Evolutionary conservation across 2,797 vertebrate genomes (phyloP).

Genomic region (Acridotheres tristis): DNA sequence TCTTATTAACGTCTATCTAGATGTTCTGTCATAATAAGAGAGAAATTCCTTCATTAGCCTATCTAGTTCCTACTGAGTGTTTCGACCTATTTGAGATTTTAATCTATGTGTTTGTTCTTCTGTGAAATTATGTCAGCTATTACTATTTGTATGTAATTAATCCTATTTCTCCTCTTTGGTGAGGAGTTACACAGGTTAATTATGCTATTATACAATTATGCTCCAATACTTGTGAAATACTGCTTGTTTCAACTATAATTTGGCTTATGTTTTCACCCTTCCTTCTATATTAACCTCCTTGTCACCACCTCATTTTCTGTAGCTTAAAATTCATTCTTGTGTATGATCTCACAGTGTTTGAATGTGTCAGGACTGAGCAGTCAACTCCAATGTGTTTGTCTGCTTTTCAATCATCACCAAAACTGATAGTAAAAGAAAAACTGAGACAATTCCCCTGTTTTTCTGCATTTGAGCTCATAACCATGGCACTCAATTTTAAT

Average conservation of each 20-base stretch:
- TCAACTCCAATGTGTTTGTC: rapidly evolving
- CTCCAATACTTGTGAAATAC: not conserved
- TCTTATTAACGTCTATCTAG: not conserved
- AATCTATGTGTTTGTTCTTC: not conserved
- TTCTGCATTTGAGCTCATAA: not conserved
- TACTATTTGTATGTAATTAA: not conserved
- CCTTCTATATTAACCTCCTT: not conserved
- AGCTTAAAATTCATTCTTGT: not conserved
- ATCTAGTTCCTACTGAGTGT: not conserved
- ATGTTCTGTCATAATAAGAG: not conserved
- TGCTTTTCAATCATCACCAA: not conserved
- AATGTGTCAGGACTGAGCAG: not conserved
- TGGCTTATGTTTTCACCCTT: not conserved
- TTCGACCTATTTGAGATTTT: not conserved
- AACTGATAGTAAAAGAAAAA: not conserved
- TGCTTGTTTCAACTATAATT: not conserved
- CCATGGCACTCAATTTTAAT: not conserved
- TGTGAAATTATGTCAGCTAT: slow-evolving; percentile 18
- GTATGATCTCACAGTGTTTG: not conserved
- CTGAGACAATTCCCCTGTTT: rapidly evolving
- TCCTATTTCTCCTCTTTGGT: not conserved
- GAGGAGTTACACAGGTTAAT: not conserved
- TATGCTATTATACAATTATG: not conserved
- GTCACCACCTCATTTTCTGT: not conserved
- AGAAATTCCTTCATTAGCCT: not conserved